Base-by-base conservation (phyloP, 2,888 invertebrate species). In the Camptogramma bilineatum region DNA sequence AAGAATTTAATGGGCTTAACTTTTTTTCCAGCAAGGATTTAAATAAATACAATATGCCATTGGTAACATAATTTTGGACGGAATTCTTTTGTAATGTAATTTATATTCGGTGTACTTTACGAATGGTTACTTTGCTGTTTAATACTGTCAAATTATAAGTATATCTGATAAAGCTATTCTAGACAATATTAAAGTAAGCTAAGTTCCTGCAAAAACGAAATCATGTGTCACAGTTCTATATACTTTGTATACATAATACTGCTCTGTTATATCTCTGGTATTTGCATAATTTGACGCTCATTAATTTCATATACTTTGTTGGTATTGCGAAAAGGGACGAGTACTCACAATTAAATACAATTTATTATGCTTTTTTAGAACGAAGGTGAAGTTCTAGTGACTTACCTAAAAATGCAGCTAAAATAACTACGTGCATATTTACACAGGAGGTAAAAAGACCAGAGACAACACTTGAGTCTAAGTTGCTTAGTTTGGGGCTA, bases 21-120 rank as follows among this genome's bases (percentile, higher is more conserved):
- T 44, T 54, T 17, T 39, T 50, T 52, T 67, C 34, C 47, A 17
- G 53, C 53, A 24, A 53, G 34, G 47, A 48, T 52, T 57, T 55
- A 18, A 64, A 65, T 62, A 63, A 63, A 69, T 70, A 52, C 68
- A 69, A 68, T 70, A 70, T 68, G 73, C 71, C 64, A 66, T 73
- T 64, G 82, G 76, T 86, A 85, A 87, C 78, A 77, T 79, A 84
- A 86, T 80, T 78, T 77, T 87, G 89, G 89, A 89, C 89, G 89
- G 90, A 88, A 79, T 86, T 76, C 74, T 79, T 83, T 84, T 82
- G 73, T 73, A 68, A 73, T 74, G 58, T 63, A 75, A 51, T 51
- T 53, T 39, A 17, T 46, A 47, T 52, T 44, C 55, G 58, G 59
- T 53, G 34, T 56, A 55, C 10, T 42, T 42, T 31, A 24, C 71